Percentiles rank a stretch among this genome's conserved stretches.
These are phyloP conservation scores for Drosophila grimshawi DNA, from an alignment of 1,140 invertebrate species.

Conservation along the genomic window DNA sequence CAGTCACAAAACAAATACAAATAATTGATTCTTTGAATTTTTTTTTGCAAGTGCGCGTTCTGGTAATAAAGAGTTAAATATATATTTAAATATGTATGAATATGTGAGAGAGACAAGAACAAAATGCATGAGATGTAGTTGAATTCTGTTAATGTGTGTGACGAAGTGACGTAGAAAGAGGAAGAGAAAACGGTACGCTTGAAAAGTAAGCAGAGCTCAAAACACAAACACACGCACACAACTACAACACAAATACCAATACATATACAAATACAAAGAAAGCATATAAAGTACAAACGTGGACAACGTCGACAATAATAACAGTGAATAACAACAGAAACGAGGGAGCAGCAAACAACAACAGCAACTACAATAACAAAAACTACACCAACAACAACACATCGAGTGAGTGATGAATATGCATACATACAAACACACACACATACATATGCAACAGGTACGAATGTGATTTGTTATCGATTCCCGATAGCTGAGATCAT, in stretches of 20 bases:
- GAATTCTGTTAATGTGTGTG: conserved; percentile 50
- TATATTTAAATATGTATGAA: not conserved
- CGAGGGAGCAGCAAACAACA: conserved; percentile 28
- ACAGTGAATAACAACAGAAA: conserved; percentile 36
- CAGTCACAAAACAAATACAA: conserved; percentile 47
- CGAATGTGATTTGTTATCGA: conserved; percentile 28
- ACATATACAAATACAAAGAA: conserved; percentile 30
- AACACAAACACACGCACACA: conserved; percentile 22
- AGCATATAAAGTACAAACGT: conserved; percentile 44
- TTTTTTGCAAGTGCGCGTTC: conserved; percentile 44
- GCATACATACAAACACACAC: conserved; percentile 4
- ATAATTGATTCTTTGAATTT: conserved; percentile 7
- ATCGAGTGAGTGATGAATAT: conserved; percentile 32
- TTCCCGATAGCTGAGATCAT: conserved; percentile 18
- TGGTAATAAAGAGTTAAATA: not conserved
- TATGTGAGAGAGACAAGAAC: conserved; percentile 19
- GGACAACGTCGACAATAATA: conserved; percentile 33
- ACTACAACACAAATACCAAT: conserved; percentile 18
- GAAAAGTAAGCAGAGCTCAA: conserved; percentile 39
- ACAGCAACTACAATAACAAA: conserved; percentile 25
- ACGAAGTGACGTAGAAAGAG: conserved; percentile 45
- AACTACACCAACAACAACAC: conserved; percentile 31
- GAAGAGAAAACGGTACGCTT: conserved; percentile 18
- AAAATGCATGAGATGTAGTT: conserved; percentile 42
- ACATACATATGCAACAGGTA: conserved; percentile 1